phyloP scores from a whole-genome alignment of 2,113 vertebrate genomes.

The Elachura formosa region DNA sequence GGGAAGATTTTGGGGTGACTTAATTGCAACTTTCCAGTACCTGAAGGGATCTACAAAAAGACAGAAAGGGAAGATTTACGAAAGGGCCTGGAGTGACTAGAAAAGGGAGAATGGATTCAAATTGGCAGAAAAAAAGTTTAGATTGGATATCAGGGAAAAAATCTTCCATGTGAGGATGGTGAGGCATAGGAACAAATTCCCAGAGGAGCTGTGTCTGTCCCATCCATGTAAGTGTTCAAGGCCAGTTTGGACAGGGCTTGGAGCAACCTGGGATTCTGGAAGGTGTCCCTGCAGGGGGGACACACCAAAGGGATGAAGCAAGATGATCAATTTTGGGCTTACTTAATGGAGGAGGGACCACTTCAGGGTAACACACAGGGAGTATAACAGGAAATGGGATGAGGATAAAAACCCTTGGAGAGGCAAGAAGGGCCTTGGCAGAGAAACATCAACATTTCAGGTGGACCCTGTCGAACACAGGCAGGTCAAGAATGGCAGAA shows the following conservation, averaged over 20 bases:
- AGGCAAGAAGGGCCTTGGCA: not conserved
- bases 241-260: not conserved
- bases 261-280: not conserved
- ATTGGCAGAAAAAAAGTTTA: not conserved
- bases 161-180: not conserved
- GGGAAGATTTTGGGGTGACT: not conserved
- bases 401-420: not conserved
- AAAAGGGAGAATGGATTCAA: not conserved
- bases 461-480: not conserved
- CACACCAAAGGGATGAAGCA: not conserved
- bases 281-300: not conserved
- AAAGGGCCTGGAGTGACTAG: not conserved
- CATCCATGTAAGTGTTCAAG: not conserved
- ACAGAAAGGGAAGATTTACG: rapidly evolving
- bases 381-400: not conserved
- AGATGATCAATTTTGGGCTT: not conserved
- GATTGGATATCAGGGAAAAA: not conserved
- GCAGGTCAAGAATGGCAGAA: not conserved
- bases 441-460: not conserved
- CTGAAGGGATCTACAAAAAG: not conserved
- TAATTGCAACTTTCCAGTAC: not conserved
- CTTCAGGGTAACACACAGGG: not conserved
- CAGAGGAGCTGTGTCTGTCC: not conserved
- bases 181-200: not conserved
- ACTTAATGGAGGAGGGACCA: not conserved